These are phyloP conservation scores for Alcis repandata DNA, from an alignment of 2,888 invertebrate genomes.

Conservation along the genomic window DNA sequence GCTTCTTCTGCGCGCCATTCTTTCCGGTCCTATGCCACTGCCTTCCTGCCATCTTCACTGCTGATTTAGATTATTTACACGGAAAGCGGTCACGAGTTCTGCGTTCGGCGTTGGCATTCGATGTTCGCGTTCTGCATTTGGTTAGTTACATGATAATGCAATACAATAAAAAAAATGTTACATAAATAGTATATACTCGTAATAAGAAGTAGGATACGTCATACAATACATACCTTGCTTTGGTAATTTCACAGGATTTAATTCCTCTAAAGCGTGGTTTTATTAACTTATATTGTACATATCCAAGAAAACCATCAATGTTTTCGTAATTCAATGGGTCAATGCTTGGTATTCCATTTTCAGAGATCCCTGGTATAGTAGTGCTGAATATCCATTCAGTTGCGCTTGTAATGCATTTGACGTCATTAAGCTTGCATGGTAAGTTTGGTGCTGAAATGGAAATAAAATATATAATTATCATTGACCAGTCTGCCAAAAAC, in stretches of 20 bases:
- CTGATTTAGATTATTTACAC: no score
- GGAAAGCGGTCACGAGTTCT: no score
- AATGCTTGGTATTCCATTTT: background rate
- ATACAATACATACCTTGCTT: slow-evolving; percentile 29
- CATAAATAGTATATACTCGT: no score
- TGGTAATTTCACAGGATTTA: slow-evolving; percentile 39
- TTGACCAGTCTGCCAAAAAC: no score
- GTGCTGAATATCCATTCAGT: slow-evolving; percentile 1
- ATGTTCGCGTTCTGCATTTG: no score
- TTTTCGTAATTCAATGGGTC: slow-evolving; percentile 54
- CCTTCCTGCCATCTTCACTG: no score
- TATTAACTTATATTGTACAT: slow-evolving; percentile 34
- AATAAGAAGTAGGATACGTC: no score
- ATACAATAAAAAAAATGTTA: no score
- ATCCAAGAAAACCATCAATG: slow-evolving; percentile 38
- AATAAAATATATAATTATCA: background rate
- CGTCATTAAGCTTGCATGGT: slow-evolving; percentile 16
- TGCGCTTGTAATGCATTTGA: slow-evolving; percentile 7
- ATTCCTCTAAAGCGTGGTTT: slow-evolving; percentile 43
- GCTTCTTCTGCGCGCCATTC: no score
- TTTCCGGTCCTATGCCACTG: no score
- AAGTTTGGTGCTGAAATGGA: slow-evolving; percentile 20
- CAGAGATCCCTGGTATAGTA: slow-evolving; percentile 7
- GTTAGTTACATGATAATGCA: no score
- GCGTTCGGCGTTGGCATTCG: no score